Percentiles rank a stretch among this genome's conserved stretches.
Evolutionary conservation across 2,888 invertebrate species (phyloP).

Genomic region (Strigamia crassipes): DNA sequence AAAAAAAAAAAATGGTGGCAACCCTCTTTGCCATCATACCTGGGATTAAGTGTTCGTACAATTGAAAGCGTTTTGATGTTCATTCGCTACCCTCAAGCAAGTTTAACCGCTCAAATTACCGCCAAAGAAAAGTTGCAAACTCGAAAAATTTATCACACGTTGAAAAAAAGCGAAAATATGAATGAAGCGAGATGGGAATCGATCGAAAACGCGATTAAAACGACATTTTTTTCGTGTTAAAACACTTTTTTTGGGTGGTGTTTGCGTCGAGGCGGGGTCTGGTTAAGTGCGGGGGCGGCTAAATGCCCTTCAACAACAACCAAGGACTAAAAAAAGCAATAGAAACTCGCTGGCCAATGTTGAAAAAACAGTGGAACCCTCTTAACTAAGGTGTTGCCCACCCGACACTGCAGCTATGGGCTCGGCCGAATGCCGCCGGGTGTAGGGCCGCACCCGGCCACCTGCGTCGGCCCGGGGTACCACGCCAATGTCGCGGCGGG

Average conservation of each 20-base stretch:
- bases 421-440: constrained; percentile 40
- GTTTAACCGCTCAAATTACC: constrained; percentile 22
- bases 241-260: background rate
- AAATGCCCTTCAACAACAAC: constrained; percentile 20
- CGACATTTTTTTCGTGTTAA: background rate
- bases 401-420: constrained; percentile 36
- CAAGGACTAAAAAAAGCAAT: background rate
- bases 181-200: background rate
- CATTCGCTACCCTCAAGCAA: constrained; percentile 34
- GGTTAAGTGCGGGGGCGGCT: background rate
- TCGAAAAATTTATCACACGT: background rate
- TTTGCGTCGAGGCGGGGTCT: constrained; percentile 7
- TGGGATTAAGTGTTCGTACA: constrained; percentile 23
- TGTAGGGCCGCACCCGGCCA: constrained; percentile 38
- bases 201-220: background rate
- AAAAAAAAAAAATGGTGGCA: background rate
- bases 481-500: constrained; percentile 42
- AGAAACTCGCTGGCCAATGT: background rate
- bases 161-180: background rate
- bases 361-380: constrained; percentile 32
- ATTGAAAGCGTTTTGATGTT: constrained; percentile 42
- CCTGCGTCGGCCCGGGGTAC: constrained; percentile 40
- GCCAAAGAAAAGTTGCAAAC: constrained; percentile 3
- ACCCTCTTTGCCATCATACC: constrained; percentile 29
- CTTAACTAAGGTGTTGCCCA: constrained; percentile 22